Base-by-base conservation (phyloP, 2,113 vertebrate genomes). In the Neodon shergylaensis region DNA sequence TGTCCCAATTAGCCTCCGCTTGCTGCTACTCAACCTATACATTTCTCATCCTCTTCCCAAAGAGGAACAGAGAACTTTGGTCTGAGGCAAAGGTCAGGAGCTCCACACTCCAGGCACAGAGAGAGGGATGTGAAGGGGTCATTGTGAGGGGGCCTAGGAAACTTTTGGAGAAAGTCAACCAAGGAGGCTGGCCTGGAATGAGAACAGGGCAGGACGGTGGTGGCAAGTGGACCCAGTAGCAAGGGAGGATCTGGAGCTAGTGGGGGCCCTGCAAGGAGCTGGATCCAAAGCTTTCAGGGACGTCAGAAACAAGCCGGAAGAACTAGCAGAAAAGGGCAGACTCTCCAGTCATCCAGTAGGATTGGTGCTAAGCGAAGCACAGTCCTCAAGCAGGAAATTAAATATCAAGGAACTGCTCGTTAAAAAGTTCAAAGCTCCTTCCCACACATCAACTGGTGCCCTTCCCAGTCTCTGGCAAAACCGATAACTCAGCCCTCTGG, bases 381-480 rank as follows among this genome's bases (percentile, higher is more conserved):
- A 79, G 61, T 28, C 21, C 86, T 92, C 31, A 36, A 63, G 31
- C 63, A 82, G 82, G 58, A 94, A 95, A 91, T 79, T 66, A 93
- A 49, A 44, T 72, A 68, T 42, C 58, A 73, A 42, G 44, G 74
- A 92, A 91, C 19, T 68, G 42, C 82, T 82, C 39, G 24, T 76
- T 65, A 22, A 90, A 96, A 96, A 91, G 42, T 79, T 96, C 94
- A 92, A 49, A 96, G 72, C 26, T 54, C 52, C 54, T 96, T 84
- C 61, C 73, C 89, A 83, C 68, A 17, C 13, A 22, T 88, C 70
- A 61, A n/a, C 10, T 84, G 36, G 12, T 4, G 47, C 31, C 74
- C 65, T 39, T n/a, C 22, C 49, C 7, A 26, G 54, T 65, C 78
- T 89, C 22, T 63, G 5, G 10, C 72, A 44, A 88, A 87, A 70